Evolutionary conservation across 2,113 vertebrate species (phyloP).

Genomic region (Desmodus rotundus): DNA sequence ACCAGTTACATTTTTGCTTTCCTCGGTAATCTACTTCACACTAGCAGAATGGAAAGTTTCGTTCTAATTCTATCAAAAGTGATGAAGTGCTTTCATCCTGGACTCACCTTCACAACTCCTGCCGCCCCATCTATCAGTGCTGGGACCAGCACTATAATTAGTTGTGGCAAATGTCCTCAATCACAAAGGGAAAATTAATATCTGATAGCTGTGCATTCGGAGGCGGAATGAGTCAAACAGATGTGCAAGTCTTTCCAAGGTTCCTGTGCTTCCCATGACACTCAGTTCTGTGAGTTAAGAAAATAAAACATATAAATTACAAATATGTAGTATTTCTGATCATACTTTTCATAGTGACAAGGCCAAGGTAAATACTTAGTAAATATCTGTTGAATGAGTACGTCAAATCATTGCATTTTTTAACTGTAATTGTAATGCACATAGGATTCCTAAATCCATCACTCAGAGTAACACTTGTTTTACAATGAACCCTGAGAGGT

Average conservation of each 20-base stretch:
- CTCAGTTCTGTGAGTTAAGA: background rate
- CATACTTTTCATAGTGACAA: background rate
- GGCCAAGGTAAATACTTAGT: background rate
- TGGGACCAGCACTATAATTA: background rate
- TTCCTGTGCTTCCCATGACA: background rate
- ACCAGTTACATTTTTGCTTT: constrained; percentile 50
- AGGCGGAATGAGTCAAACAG: background rate
- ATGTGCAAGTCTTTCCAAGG: background rate
- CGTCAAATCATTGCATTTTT: background rate
- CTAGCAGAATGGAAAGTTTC: constrained; percentile 50
- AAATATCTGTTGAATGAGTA: background rate
- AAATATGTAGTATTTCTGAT: background rate
- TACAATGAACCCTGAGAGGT: background rate
- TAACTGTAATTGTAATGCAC: background rate
- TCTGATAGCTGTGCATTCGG: background rate
- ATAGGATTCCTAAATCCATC: background rate
- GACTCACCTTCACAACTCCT: constrained; percentile 12
- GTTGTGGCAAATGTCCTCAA: constrained; percentile 22
- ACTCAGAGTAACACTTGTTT: background rate
- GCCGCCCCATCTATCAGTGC: constrained; percentile 36
- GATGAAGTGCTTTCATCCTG: constrained; percentile 46
- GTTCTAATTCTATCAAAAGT: constrained; percentile 64
- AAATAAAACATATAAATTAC: background rate
- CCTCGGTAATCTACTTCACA: constrained; percentile 35
- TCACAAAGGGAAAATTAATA: constrained; percentile 50